Base-by-base conservation (phyloP, 2,113 vertebrate species). In the Rattus rattus region DNA sequence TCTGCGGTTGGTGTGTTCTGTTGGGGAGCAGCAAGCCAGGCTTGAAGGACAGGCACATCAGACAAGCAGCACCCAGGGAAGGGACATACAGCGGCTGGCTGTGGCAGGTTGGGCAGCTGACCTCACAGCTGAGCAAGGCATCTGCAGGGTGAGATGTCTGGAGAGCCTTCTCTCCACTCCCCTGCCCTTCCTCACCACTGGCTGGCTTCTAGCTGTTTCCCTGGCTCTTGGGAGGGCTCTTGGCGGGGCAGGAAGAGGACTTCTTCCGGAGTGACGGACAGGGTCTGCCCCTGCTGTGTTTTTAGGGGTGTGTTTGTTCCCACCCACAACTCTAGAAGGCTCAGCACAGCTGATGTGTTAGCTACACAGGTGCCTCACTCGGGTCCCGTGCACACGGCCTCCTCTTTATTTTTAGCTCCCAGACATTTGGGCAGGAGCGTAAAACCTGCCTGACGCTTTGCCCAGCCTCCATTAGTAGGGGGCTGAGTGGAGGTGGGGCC, bases 291-390 rank as follows among this genome's bases (percentile, higher is more conserved):
- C 75, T 28, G 14, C 73, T 33, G 11, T 77, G 61, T 39, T 87
- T 95, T 92, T 70, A 79, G 96, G 67, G 14, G 22, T 33, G 43
- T 61, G 65, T 90, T 85, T n/a, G 36, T 91, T 84, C 63, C 94
- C 14, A 1, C 96, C 95, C 84, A 77, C 24, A 10, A 56, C 49
- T 4, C 13, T 52, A 2, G 28, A 26, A 89, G 11, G 26, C 80
- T 19, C 22, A 47, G 94, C 36, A 13, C 73, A 84, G 92, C 73
- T 52, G 88, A 47, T 17, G 0, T 1, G 17, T n/a, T 22, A 19
- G 83, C 47, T 77, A 83, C 30, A 77, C 89, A 77, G 87, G 84
- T 56, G 70, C 75, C 54, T 59, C 67, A 70, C 1, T 13, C 47
- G 0, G 49, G 92, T 47, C 87, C 59, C 33, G 4, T 67, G 77